Base-by-base conservation (phyloP, 2,797 vertebrate species). In the Danio jaintianensis region DNA sequence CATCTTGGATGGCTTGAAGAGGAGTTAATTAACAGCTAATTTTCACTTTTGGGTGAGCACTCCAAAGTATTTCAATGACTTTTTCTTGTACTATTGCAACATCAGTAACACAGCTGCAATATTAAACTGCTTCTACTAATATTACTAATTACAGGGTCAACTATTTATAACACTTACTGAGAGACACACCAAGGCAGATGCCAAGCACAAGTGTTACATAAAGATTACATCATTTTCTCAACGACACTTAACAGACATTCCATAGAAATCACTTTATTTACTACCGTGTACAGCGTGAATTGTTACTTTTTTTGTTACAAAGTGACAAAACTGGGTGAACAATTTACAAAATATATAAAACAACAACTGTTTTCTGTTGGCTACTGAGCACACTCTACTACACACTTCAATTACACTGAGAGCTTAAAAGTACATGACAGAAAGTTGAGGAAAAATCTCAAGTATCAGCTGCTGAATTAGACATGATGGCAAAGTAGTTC, bases 291-390 rank as follows among this genome's bases (percentile, higher is more conserved):
- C 48, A 73, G 38, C n/a, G 36, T 73, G 29, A 67, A 77, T 59
- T 48, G 50, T 67, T n/a, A 64, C 66, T 47, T 79, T 7, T n/a
- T n/a, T n/a, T n/a, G n/a, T n/a, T 63, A 58, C 7, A 5, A n/a
- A 55, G 36, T 71, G 20, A 61, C 59, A 75, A 74, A 78, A 68
- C 58, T 69, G 45, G 45, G 62, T 82, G 40, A 42, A 82, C 52
- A 78, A 55, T 56, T 76, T 83, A 84, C 75, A 84, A 83, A 84
- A 83, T 76, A 50, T 84, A 86, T 68, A 86, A 82, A 84, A 85
- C 55, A 55, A 50, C 58, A 53, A 6, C 18, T 71, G 42, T 20
- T 47, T 59, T 13, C 4, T 38, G 10, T 58, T 7, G 68, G 52
- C 58, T 29, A 52, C 36, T 7, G 18, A 55, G 16, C 47, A 53